A percentile compares a stretch with the other conserved stretches of the same genome.
These are phyloP conservation scores for Hydrochoerus hydrochaeris DNA, from an alignment of 2,113 vertebrate genomes.

Conservation along the genomic window DNA sequence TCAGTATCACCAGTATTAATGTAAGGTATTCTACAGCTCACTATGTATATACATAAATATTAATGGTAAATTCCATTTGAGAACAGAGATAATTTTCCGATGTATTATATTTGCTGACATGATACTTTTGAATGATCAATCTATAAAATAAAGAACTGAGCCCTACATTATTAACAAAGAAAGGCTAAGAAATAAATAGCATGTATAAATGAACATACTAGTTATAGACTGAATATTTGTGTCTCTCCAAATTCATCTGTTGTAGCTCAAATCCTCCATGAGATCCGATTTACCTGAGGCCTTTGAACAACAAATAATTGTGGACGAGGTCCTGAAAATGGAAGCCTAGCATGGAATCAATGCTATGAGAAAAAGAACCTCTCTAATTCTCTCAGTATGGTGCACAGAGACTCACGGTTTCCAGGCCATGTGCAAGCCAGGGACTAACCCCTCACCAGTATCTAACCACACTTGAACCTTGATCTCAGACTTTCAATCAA, in stretches of 20 bases:
- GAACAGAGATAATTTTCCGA: not conserved
- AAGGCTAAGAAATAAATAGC: not conserved
- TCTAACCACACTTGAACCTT: not conserved
- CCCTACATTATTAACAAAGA: not conserved
- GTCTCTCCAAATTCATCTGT: not conserved
- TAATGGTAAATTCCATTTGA: not conserved
- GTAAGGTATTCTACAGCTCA: not conserved
- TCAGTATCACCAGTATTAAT: not conserved
- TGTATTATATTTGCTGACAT: not conserved
- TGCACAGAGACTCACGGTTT: not conserved
- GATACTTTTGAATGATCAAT: not conserved
- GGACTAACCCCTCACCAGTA: not conserved
- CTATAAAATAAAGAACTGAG: not conserved
- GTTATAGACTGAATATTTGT: not conserved
- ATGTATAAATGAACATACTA: not conserved
- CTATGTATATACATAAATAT: not conserved
- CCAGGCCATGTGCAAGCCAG: not conserved
- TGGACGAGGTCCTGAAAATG: not conserved
- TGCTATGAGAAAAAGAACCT: not conserved
- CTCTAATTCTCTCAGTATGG: not conserved
- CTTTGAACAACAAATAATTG: not conserved
- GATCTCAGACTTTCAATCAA: not conserved
- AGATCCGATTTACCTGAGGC: not conserved
- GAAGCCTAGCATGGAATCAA: not conserved
- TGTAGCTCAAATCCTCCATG: not conserved